These are phyloP conservation scores for Pterocles orientalis DNA, from an alignment of 2,113 vertebrate species.

Conservation along the genomic window DNA sequence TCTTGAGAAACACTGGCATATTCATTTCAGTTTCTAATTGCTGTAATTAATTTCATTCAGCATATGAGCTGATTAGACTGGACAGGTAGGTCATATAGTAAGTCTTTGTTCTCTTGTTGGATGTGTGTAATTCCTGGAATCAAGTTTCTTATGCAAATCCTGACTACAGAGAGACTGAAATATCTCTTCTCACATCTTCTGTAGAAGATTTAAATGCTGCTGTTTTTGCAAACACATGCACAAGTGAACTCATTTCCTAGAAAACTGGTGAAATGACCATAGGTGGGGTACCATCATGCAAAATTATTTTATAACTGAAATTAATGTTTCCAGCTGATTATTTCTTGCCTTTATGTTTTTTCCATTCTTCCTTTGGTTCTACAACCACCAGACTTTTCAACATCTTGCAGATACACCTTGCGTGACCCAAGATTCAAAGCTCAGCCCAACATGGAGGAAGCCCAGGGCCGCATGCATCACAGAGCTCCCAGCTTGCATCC, in stretches of 20 bases:
- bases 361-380: not conserved
- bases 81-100: constrained; percentile 1
- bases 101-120: not conserved
- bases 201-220: not conserved
- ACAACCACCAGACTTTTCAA: not conserved
- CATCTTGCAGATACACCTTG: not conserved
- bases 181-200: not conserved
- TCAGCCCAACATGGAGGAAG: not conserved
- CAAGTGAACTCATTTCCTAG: not conserved
- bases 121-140: not conserved
- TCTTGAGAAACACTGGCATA: not conserved
- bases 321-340: not conserved
- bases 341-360: not conserved
- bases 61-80: not conserved
- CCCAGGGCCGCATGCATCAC: not conserved
- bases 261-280: not conserved
- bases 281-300: not conserved
- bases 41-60: constrained; percentile 17
- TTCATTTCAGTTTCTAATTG: not conserved
- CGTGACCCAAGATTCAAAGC: not conserved
- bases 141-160: not conserved
- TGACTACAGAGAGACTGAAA: not conserved
- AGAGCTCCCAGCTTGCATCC: not conserved
- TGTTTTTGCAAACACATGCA: not conserved
- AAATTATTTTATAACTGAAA: not conserved